Evolutionary conservation across 2,888 invertebrate species (phyloP).

Genomic region (Diachrysia chrysitis): DNA sequence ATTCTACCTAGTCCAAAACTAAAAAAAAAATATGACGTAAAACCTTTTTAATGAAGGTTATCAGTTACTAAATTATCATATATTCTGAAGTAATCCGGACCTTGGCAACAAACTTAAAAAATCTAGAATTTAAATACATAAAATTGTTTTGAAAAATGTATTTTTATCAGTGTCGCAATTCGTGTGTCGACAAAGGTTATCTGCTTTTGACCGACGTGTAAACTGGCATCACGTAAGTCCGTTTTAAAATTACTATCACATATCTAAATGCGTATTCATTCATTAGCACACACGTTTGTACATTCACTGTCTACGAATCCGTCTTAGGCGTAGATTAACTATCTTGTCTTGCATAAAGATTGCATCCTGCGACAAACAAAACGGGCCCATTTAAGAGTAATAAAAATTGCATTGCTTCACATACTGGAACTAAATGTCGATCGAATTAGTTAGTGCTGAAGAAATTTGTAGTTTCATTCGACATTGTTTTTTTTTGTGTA

Average conservation of each 20-base stretch:
- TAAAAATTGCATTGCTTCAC: neutral
- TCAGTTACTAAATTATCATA: conserved; percentile 1
- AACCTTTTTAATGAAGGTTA: neutral
- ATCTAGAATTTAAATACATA: neutral
- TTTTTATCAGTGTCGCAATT: neutral
- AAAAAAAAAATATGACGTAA: neutral
- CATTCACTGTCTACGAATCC: neutral
- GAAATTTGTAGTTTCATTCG: neutral
- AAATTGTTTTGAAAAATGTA: neutral
- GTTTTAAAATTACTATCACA: neutral
- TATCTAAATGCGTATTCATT: neutral
- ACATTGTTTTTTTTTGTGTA: neutral
- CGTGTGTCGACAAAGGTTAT: conserved; percentile 18
- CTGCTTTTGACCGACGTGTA: conserved; percentile 10
- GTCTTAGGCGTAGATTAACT: neutral
- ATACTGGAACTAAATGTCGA: conserved; percentile 2
- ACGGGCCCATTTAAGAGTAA: neutral
- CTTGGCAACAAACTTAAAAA: neutral
- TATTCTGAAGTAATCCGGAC: neutral
- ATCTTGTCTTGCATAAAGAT: neutral
- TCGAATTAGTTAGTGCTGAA: neutral
- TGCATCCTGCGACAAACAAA: neutral
- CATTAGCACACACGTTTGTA: neutral
- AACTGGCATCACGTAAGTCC: conserved; percentile 2
- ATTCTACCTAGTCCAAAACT: neutral